Conservation (phyloP, 2,113 vertebrate species). For the Paradoxurus hermaphroditus region DNA sequence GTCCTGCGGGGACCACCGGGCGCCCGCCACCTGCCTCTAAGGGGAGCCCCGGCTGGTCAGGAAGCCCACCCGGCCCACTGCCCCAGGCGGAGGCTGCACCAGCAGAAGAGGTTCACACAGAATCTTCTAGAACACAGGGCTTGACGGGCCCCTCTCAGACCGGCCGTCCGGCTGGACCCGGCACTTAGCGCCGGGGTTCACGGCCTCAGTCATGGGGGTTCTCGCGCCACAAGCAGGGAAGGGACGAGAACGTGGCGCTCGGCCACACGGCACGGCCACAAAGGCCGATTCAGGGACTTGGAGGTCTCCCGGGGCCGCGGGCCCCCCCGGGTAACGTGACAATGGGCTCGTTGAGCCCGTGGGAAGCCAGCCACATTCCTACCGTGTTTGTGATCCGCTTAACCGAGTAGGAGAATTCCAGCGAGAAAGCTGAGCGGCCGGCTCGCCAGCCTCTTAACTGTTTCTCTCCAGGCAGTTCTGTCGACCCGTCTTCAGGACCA, state of each 20-base stretch:
- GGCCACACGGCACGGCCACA: background rate
- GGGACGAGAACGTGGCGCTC: fast-evolving
- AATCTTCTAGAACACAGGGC: background rate
- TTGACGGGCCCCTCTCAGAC: background rate
- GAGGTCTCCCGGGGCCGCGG: background rate
- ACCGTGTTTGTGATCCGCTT: background rate
- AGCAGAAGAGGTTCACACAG: background rate
- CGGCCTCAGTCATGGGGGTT: fast-evolving
- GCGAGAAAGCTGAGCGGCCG: background rate
- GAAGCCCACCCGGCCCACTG: background rate
- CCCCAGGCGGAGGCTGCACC: background rate
- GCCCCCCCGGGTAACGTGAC: background rate
- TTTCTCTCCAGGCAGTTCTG: background rate
- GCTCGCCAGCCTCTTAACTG: background rate
- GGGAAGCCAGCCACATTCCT: constrained; percentile 9
- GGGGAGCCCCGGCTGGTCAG: fast-evolving
- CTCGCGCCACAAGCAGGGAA: background rate
- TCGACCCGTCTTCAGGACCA: background rate
- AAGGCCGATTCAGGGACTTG: background rate
- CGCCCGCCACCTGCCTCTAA: too few species aligned
- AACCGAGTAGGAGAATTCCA: background rate
- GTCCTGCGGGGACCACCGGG: background rate
- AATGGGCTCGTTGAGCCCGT: constrained; percentile 39
- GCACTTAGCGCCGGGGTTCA: background rate
- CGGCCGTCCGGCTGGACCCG: background rate